phyloP scores from a whole-genome alignment of 2,888 invertebrate species.

The Adelognathus sp. region DNA sequence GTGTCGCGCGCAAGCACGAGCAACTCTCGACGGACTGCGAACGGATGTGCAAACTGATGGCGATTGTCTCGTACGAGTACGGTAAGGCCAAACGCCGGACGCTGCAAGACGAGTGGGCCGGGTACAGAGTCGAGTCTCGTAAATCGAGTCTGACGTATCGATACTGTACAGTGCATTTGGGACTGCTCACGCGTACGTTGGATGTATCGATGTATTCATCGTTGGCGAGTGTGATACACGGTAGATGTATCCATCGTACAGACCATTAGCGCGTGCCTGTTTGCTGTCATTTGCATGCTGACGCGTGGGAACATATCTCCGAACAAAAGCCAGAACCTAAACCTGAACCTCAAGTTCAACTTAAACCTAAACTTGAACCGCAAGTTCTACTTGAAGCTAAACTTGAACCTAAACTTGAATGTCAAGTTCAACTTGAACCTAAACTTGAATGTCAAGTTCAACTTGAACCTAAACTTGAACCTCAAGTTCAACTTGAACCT shows the following conservation, averaged over 20 bases:
- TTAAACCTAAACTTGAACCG: too few species aligned
- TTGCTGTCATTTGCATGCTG: too few species aligned
- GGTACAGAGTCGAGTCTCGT: constrained; percentile 50
- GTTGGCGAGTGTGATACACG: not conserved
- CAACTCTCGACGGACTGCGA: constrained; percentile 46
- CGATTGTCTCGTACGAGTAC: constrained; percentile 47
- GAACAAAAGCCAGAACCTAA: too few species aligned
- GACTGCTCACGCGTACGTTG: not conserved
- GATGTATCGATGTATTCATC: constrained; percentile 25
- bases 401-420: too few species aligned
- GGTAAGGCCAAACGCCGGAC: constrained; percentile 44
- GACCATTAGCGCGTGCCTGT: too few species aligned
- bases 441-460: too few species aligned
- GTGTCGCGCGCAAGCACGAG: constrained; percentile 16
- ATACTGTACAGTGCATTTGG: not conserved
- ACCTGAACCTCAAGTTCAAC: too few species aligned
- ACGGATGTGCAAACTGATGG: constrained; percentile 56
- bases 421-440: too few species aligned
- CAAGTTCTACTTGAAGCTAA: too few species aligned
- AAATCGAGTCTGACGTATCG: constrained; percentile 19
- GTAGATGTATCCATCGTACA: not conserved
- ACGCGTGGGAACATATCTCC: too few species aligned
- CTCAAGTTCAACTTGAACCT: too few species aligned
- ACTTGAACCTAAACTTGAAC: too few species aligned
- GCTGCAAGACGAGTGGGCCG: constrained; percentile 51